Conservation (phyloP, 2,113 vertebrate species). For the Brienomyrus brachyistius region DNA sequence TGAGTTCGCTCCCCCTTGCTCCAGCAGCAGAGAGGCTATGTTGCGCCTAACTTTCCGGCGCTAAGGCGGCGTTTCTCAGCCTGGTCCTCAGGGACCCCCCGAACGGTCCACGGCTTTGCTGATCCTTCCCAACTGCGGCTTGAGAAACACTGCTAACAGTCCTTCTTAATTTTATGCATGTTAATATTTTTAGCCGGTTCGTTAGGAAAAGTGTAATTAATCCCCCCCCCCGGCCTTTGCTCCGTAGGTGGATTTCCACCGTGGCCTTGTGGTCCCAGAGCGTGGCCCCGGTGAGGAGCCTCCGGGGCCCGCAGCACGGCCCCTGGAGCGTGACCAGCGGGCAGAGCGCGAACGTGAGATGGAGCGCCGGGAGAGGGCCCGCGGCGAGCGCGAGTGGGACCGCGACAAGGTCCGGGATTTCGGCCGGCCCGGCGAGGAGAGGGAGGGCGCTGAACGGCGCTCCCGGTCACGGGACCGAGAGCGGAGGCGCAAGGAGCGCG, state of each 20-base stretch:
- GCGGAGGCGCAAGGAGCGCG: conserved; percentile 70
- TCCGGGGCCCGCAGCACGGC: conserved; percentile 24
- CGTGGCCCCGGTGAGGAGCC: conserved; percentile 48
- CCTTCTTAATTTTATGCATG: neutral
- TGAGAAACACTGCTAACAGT: neutral
- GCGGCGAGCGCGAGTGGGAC: conserved; percentile 67
- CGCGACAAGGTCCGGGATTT: conserved; percentile 81
- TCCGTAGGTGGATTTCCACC: conserved; percentile 77
- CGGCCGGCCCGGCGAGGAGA: conserved; percentile 47
- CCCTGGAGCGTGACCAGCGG: conserved; percentile 56
- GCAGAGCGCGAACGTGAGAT: conserved; percentile 52
- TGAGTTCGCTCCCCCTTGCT: conserved; percentile 34
- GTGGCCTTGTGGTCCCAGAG: conserved; percentile 61
- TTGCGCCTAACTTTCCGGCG: neutral
- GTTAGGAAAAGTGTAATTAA: neutral
- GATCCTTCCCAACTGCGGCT: neutral
- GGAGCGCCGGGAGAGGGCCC: conserved; percentile 38
- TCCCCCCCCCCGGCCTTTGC: neutral
- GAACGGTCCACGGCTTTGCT: neutral
- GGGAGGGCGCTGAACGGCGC: conserved; percentile 28
- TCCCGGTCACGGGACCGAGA: conserved; percentile 76
- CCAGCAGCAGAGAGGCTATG: neutral
- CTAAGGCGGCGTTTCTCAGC: neutral
- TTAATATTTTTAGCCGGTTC: neutral
- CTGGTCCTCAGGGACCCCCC: too few relatives aligned